Evolutionary conservation across 1,140 invertebrate genomes (phyloP).

Genomic region (Drosophila setifemur): DNA sequence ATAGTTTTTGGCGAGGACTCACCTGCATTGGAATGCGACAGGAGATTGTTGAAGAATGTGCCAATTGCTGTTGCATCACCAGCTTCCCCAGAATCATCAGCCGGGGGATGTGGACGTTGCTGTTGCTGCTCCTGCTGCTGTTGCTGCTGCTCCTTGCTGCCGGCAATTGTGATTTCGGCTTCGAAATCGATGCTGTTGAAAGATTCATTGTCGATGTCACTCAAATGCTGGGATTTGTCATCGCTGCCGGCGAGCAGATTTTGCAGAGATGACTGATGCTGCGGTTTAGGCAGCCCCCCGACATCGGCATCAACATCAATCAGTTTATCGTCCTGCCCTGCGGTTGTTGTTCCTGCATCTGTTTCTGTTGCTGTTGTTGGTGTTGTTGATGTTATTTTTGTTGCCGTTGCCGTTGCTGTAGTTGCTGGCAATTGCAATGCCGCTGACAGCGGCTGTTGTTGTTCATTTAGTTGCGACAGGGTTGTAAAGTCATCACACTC

Average conservation of each 20-base stretch:
- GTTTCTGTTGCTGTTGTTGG: conserved; percentile 14
- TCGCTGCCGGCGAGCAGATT: conserved; percentile 73
- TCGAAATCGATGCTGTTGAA: conserved; percentile 82
- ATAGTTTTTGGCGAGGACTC: conserved; percentile 42
- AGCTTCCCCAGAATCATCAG: conserved; percentile 37
- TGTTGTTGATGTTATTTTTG: conserved; percentile 12
- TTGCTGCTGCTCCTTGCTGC: conserved; percentile 25
- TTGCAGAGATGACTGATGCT: conserved; percentile 69
- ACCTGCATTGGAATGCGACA: conserved; percentile 82
- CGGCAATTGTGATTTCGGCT: conserved; percentile 81
- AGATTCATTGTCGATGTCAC: conserved; percentile 82
- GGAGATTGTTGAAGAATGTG: conserved; percentile 81
- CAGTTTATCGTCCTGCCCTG: conserved; percentile 59
- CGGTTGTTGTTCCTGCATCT: not conserved
- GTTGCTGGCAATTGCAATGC: conserved; percentile 49
- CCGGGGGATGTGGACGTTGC: conserved; percentile 7
- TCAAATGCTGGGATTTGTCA: conserved; percentile 80
- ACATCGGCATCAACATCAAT: conserved; percentile 60
- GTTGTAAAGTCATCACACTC: conserved; percentile 80
- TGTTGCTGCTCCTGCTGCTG: conserved; percentile 16
- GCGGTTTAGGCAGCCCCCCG: conserved; percentile 50
- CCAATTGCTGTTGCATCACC: conserved; percentile 78
- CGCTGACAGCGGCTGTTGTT: conserved; percentile 59
- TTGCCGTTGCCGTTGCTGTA: not conserved
- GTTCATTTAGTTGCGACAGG: conserved; percentile 81